Conservation (phyloP, 2,113 vertebrate species). For the Pelvicachromis taeniatus region DNA sequence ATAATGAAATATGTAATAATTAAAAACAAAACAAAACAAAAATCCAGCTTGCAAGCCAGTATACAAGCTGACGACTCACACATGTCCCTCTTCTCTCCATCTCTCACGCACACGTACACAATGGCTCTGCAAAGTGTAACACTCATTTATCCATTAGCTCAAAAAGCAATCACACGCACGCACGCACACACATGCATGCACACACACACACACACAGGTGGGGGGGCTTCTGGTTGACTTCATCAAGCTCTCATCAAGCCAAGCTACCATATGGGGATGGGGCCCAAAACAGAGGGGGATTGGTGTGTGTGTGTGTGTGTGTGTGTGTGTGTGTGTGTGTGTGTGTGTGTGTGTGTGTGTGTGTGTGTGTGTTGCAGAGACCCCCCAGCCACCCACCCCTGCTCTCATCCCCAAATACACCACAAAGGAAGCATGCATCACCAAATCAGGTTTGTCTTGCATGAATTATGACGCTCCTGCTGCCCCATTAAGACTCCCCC, state of each 20-base stretch:
- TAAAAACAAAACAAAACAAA: not conserved
- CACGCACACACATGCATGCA: not conserved
- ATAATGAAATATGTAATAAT: conserved; percentile 65
- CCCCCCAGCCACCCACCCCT: not conserved
- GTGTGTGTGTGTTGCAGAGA: conserved; percentile 11
- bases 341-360: conserved; percentile 32
- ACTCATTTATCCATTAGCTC: conserved; percentile 63
- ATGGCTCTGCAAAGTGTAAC: conserved; percentile 45
- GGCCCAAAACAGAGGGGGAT: conserved; percentile 61
- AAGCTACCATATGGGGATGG: conserved; percentile 74
- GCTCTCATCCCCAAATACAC: conserved; percentile 29
- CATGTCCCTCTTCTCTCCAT: conserved; percentile 6
- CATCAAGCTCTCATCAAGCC: conserved; percentile 74
- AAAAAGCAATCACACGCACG: conserved; percentile 48
- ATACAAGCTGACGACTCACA: conserved; percentile 54
- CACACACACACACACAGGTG: conserved; percentile 1
- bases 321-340: conserved; percentile 6
- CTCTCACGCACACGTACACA: conserved; percentile 7
- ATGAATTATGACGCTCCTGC: conserved; percentile 65
- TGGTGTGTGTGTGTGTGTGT: conserved; percentile 42
- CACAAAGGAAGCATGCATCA: conserved; percentile 72
- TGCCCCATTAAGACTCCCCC: conserved; percentile 48
- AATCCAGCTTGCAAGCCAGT: conserved; percentile 64
- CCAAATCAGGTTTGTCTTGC: conserved; percentile 69
- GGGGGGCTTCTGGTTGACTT: conserved; percentile 61